These are phyloP conservation scores for Erpornis zantholeuca DNA, from an alignment of 2,113 vertebrate genomes.

Conservation along the genomic window DNA sequence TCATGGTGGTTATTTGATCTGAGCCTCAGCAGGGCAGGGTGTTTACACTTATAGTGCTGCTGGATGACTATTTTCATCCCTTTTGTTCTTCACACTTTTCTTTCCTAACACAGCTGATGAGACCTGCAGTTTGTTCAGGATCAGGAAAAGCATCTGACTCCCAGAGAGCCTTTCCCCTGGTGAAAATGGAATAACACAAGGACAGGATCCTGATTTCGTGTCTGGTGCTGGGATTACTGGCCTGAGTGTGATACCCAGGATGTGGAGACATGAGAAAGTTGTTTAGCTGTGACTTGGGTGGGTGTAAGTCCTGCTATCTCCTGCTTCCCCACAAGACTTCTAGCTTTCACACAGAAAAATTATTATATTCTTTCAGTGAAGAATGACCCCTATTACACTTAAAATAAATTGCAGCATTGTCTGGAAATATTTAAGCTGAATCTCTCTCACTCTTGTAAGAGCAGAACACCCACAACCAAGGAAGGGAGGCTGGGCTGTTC, in stretches of 20 bases:
- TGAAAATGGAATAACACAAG: not conserved
- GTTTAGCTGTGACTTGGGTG: not conserved
- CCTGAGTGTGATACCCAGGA: not conserved
- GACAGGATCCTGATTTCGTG: not conserved
- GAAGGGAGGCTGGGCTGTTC: slow-evolving; percentile 22
- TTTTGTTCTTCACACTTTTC: not conserved
- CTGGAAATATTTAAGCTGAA: slow-evolving; percentile 60
- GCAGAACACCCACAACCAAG: slow-evolving; percentile 55
- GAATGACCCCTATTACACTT: slow-evolving; percentile 48
- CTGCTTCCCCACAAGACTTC: not conserved
- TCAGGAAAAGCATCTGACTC: not conserved
- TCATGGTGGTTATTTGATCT: not conserved
- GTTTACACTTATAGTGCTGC: not conserved
- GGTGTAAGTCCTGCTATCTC: not conserved
- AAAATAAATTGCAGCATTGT: slow-evolving; percentile 33
- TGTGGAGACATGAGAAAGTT: not conserved
- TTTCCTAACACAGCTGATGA: not conserved
- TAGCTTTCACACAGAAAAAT: slow-evolving; percentile 27
- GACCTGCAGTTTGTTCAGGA: not conserved
- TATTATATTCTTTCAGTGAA: slow-evolving; percentile 23
- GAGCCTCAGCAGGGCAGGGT: not conserved
- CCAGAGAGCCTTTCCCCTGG: not conserved
- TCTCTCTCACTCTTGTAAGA: slow-evolving; percentile 42
- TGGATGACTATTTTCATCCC: not conserved
- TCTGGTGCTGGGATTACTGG: not conserved